Evolutionary conservation across 2,113 vertebrate species (phyloP), one percentile per base, ranked within the genome.

Genomic region (Grammomys dolichurus): DNA sequence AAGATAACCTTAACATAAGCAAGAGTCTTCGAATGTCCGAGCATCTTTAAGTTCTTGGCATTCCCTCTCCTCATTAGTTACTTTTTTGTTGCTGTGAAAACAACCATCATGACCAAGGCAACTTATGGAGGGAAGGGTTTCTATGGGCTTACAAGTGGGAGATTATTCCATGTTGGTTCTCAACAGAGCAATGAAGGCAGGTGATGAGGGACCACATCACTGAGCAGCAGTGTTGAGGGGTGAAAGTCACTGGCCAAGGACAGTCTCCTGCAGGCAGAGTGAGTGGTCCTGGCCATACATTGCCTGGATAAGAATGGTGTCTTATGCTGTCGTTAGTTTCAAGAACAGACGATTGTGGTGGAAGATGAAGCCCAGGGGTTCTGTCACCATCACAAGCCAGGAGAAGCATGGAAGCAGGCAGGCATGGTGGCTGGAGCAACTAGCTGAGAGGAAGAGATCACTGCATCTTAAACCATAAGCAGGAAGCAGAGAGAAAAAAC

Each of bases 1-100:
- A 97, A 91, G 72, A 1, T 12, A 11, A 84, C 94, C 88, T 94
- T 95, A 81, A 95, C 89, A 85, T 22, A 88, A 92, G 33, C 24
- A 96, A 46, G 11, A 76, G 46, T 65, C 70, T 91, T 76, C 26
- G 3, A 88, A 76, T 67, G 31, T n/a, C 56, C 65, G 31, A 33
- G 63, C 63, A 11, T 70, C 76, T 48, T 28, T 94, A 12, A 7
- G 33, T 51, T 31, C 54, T 8, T 24, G 73, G 3, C 51, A 56
- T 80, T 24, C 20, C 14, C 43, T 43, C 69, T 88, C 28, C 40
- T 11, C 43, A 46, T 80, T 46, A 85, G 67, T 46, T 93, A 86
- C 14, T 40, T 28, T 78, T 36, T 28, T 60, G 36, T 82, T 40
- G 3, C 22, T 84, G 22, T 40, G 56, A 40, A 28, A 82, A 56